A percentile compares a stretch with the other conserved stretches of the same genome.
These are phyloP conservation scores for Lepidostoma basale DNA, from an alignment of 1,140 invertebrate genomes.

Conservation along the genomic window DNA sequence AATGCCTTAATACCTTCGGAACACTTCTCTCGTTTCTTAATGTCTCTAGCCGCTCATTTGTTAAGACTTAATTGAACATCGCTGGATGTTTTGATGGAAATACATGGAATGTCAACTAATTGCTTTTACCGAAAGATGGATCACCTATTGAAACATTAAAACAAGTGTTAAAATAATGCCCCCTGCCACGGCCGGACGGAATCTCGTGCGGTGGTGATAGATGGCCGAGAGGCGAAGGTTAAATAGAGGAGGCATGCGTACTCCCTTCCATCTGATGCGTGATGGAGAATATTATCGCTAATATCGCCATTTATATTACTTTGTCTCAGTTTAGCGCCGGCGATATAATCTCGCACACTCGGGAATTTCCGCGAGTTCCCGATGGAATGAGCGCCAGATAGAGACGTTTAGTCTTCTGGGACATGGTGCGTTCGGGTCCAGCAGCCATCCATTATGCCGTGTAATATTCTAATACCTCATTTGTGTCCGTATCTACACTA, in stretches of 20 bases:
- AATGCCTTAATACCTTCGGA: neutral
- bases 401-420: too few species aligned
- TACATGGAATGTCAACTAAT: constrained; percentile 26
- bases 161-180: constrained; percentile 32
- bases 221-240: constrained; percentile 33
- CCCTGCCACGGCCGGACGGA: neutral
- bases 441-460: neutral
- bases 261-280: neutral
- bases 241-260: constrained; percentile 23
- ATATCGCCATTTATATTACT: constrained; percentile 21
- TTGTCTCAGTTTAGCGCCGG: constrained; percentile 11
- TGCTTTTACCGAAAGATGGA: constrained; percentile 21
- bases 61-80: neutral
- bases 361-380: neutral
- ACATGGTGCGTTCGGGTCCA: too few species aligned
- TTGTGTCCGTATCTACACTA: too few species aligned
- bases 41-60: constrained; percentile 1
- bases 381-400: neutral
- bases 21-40: neutral
- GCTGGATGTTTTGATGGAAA: constrained; percentile 8
- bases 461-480: too few species aligned
- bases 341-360: neutral
- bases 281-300: constrained; percentile 4
- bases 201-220: constrained; percentile 28
- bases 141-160: constrained; percentile 36